Evolutionary conservation across 2,888 invertebrate species (phyloP).

Genomic region (Drosophila quinaria): DNA sequence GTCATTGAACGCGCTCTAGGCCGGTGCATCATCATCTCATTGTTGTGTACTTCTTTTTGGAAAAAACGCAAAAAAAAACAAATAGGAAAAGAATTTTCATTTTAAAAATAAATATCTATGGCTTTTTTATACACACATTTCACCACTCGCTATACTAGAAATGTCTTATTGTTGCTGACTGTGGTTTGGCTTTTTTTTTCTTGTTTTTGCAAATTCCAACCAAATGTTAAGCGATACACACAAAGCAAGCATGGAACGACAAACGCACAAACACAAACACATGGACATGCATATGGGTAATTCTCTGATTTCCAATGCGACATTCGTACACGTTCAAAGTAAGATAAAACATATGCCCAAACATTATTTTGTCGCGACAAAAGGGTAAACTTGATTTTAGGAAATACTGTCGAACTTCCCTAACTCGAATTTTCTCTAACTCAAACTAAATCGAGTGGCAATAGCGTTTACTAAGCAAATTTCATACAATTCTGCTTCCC

Average conservation of each 20-base stretch:
- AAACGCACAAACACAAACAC: constrained; percentile 2
- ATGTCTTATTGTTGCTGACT: constrained; percentile 16
- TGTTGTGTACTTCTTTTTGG: constrained; percentile 31
- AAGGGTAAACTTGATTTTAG: too few species aligned
- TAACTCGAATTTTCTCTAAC: too few species aligned
- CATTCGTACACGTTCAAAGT: too few species aligned
- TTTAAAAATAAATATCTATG: constrained; percentile 65
- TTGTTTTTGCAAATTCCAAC: constrained; percentile 55
- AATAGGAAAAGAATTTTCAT: constrained; percentile 42
- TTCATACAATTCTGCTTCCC: too few species aligned
- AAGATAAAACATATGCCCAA: too few species aligned
- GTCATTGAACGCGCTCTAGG: constrained; percentile 54
- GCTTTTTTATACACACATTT: constrained; percentile 28
- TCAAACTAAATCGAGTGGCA: too few species aligned
- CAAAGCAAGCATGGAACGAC: constrained; percentile 26
- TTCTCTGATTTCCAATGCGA: too few species aligned
- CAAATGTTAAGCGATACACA: constrained; percentile 32
- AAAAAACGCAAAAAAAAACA: not conserved
- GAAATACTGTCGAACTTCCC: too few species aligned
- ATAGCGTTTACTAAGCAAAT: too few species aligned
- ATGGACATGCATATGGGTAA: constrained; percentile 17
- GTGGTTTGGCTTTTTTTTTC: constrained; percentile 28
- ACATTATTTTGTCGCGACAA: too few species aligned
- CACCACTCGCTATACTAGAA: constrained; percentile 23
- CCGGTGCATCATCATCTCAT: constrained; percentile 23